A percentile compares a stretch with the other conserved stretches of the same genome.
Conservation (phyloP, 2,797 vertebrate species). For the Etheostoma perlongum region DNA sequence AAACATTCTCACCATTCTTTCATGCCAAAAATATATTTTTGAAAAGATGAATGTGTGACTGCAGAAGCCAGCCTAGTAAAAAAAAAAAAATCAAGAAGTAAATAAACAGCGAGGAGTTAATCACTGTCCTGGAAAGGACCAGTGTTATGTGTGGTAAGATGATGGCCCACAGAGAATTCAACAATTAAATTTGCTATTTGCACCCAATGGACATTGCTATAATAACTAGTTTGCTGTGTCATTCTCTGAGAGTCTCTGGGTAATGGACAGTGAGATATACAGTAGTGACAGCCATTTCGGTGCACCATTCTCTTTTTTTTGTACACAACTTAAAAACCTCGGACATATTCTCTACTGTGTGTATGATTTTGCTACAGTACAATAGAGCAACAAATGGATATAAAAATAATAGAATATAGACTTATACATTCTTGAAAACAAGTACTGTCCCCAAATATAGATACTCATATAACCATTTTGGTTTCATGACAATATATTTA, state of each 20-base stretch:
- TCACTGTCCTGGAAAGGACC: conserved; percentile 14
- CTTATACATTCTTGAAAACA: conserved; percentile 80
- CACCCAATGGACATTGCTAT: conserved; percentile 57
- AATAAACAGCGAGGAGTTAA: conserved; percentile 14
- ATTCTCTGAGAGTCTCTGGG: conserved; percentile 59
- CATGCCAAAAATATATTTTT: conserved; percentile 49
- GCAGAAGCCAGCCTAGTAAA: conserved; percentile 27
- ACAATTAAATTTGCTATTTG: conserved; percentile 61
- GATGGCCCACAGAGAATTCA: conserved; percentile 42
- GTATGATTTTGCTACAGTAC: conserved; percentile 80
- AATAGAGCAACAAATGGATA: conserved; percentile 86
- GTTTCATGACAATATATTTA: conserved; percentile 61
- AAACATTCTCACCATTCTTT: conserved; percentile 34
- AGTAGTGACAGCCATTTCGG: conserved; percentile 59
- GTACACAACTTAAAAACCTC: conserved; percentile 64
- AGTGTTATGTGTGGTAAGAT: conserved; percentile 26
- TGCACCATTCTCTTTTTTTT: conserved; percentile 70
- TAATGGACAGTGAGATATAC: conserved; percentile 70
- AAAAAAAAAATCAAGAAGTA: not conserved
- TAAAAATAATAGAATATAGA: conserved; percentile 91
- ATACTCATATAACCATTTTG: conserved; percentile 71
- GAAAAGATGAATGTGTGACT: conserved; percentile 23
- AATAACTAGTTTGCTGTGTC: conserved; percentile 63
- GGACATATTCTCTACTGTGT: conserved; percentile 69
- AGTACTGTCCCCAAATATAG: conserved; percentile 73